Percentiles rank a stretch among this genome's conserved stretches.
Conservation (phyloP, 2,888 invertebrate genomes). For the Drosophila aldrichi region DNA sequence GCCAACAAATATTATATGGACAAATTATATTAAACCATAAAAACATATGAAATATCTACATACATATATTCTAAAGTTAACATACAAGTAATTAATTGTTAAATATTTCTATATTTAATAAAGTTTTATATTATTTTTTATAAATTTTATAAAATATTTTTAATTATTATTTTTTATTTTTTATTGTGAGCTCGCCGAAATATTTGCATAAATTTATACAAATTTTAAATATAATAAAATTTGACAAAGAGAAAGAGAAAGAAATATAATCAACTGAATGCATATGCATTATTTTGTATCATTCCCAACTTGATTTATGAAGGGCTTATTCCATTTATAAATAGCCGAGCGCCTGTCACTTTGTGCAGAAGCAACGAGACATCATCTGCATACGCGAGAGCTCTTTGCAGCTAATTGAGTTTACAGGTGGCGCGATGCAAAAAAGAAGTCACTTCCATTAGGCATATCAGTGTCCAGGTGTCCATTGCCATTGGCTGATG, state of each 20-base stretch:
- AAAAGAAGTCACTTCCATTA: conserved; percentile 42
- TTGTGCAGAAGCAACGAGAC: not conserved
- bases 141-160: no score
- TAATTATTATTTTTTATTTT: no score
- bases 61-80: not conserved
- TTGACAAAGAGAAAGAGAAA: no score
- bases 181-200: no score
- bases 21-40: not conserved
- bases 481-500: not conserved
- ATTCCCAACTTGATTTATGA: conserved; percentile 12
- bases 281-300: not conserved
- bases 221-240: no score
- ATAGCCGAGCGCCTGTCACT: not conserved
- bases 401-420: conserved; percentile 45
- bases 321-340: not conserved
- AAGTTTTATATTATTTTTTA: no score
- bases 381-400: not conserved
- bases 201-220: no score
- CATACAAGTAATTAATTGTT: no score
- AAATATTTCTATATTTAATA: no score
- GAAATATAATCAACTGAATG: no score
- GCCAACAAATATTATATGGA: not conserved
- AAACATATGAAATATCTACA: not conserved
- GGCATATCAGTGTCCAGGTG: conserved; percentile 34
- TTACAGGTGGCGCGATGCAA: conserved; percentile 13